phyloP scores from a whole-genome alignment of 2,113 vertebrate genomes.

The Dipodomys merriami region DNA sequence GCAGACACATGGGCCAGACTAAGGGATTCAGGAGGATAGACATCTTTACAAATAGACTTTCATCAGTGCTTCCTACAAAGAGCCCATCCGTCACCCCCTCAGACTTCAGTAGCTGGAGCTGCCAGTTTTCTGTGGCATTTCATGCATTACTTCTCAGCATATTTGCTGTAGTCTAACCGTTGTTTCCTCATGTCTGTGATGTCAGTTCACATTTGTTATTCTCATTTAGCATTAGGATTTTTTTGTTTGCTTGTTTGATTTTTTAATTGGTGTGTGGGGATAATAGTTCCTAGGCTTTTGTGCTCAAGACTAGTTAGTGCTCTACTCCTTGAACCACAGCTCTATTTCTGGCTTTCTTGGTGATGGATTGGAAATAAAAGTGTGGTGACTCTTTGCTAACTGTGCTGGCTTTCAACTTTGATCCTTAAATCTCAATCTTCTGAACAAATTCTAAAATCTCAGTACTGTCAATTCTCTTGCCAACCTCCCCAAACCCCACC shows the following conservation, averaged over 20 bases:
- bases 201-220: not conserved
- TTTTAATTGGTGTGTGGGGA: too few species aligned
- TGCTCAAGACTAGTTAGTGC: too few species aligned
- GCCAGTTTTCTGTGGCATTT: not conserved
- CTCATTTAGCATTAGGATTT: not conserved
- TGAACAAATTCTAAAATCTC: not conserved
- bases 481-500: not conserved
- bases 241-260: too few species aligned
- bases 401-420: too few species aligned
- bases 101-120: fast-evolving
- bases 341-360: too few species aligned
- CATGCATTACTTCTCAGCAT: not conserved
- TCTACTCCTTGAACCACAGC: too few species aligned
- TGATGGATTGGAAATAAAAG: too few species aligned
- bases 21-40: not conserved
- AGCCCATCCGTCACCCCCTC: fast-evolving
- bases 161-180: not conserved
- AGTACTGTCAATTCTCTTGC: not conserved
- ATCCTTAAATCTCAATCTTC: too few species aligned
- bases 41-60: not conserved
- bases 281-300: too few species aligned
- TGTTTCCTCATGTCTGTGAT: not conserved
- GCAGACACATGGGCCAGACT: fast-evolving
- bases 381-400: too few species aligned
- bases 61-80: not conserved